A percentile compares a stretch with the other conserved stretches of the same genome.
Evolutionary conservation across 1,140 invertebrate species (phyloP).

Genomic region (fruit fly (Drosophila melanogaster)): Release_6_plus_ISO1_MT NT_033777.3:23457001-23457500

Average conservation of each 20-base stretch:
- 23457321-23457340: constrained; percentile 26
- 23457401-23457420: constrained; percentile 67
- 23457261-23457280: constrained; percentile 83
- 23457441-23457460: constrained; percentile 67
- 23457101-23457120: constrained; percentile 64
- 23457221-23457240: constrained; percentile 46
- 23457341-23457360: constrained; percentile 50
- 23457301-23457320: constrained; percentile 60
- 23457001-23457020: constrained; percentile 67
- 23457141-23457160: constrained; percentile 54
- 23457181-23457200: constrained; percentile 66
- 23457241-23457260: constrained; percentile 83
- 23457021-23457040: constrained; percentile 12
- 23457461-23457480: constrained; percentile 69
- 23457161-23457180: constrained; percentile 37
- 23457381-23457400: constrained; percentile 23
- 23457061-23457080: constrained; percentile 60
- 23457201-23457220: background rate
- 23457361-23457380: constrained; percentile 60
- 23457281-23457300: constrained; percentile 81
- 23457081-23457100: constrained; percentile 76
- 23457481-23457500: constrained; percentile 21
- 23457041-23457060: constrained; percentile 33
- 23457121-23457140: constrained; percentile 29
- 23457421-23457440: constrained; percentile 74